Base-by-base conservation (phyloP, 92 coral and sea anemone genomes). In the Chrysogorgia sp. region DNA sequence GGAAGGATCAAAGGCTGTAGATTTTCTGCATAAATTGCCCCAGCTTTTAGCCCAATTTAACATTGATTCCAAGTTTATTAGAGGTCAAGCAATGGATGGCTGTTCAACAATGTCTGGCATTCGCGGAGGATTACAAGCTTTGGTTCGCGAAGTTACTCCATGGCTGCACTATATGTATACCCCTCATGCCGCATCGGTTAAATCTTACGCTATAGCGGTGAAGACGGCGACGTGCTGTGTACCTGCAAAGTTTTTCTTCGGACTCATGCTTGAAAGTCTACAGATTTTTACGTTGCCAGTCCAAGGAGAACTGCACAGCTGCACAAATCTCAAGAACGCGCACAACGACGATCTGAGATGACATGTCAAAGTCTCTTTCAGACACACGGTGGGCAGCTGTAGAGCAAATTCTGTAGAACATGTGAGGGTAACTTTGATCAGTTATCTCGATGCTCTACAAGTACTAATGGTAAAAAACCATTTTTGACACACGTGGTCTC, bases 351-450 rank as follows among this genome's bases (percentile, higher is more conserved):
- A 5, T 52, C 59, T 17, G 59, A 52, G 59, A 52, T 52, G 59
- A 52, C 8, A 52, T 52, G 59, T n/a, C 59, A 52, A 52, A 52
- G 33, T 60, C 67, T 24, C 67, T 60, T 60, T 60, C 67, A 6
- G 67, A 60, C 35, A 52, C 59, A 17, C 59, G 20, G 22, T 52
- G 59, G 7, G 20, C 7, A 17, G 21, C 59, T 3, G 20, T 6
- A 17, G 67, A 60, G 67, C 67, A 31, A 60, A 29, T 29, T 22
- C 67, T 13, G 67, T 60, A 24, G 30, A 60, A 60, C 67, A 60
- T 31, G 26, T 60, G 30, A 60, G 67, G 67, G 67, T 13, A 10
- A 60, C 19, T 25, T 60, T 60, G 22, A 52, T 17, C 17, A 8
- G 59, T 17, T 52, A 17, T 23, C 59, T 52, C 22, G 20, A 52